Conservation (phyloP, 2,113 vertebrate species). For the Daubentonia madagascariensis region DNA sequence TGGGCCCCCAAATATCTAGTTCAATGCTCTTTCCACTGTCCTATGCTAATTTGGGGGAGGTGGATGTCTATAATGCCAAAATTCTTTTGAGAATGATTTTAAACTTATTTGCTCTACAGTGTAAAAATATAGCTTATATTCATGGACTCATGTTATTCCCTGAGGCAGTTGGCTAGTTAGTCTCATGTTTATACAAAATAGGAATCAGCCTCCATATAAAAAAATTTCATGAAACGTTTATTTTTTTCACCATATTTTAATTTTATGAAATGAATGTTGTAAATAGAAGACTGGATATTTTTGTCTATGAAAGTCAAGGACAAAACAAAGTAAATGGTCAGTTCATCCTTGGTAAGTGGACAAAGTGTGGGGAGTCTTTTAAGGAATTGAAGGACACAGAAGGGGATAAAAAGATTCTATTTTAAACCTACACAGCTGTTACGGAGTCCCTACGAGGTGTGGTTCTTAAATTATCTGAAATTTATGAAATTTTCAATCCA, state of each 20-base stretch:
- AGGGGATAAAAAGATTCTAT: background rate
- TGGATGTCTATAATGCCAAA: background rate
- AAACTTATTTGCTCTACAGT: background rate
- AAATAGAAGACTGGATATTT: background rate
- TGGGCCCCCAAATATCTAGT: background rate
- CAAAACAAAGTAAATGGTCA: background rate
- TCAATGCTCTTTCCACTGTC: background rate
- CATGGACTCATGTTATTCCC: background rate
- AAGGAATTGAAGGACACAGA: background rate
- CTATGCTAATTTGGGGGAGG: background rate
- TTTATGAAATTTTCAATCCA: background rate
- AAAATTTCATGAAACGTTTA: background rate
- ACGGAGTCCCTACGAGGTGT: too few relatives aligned
- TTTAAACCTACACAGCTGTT: background rate
- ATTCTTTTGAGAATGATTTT: background rate
- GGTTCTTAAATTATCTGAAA: background rate
- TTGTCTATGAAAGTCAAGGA: background rate
- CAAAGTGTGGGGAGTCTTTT: accelerated
- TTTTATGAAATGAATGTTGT: background rate
- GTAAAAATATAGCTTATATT: background rate
- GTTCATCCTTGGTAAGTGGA: background rate
- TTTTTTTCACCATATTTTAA: background rate
- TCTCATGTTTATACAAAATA: background rate
- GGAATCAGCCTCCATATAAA: background rate
- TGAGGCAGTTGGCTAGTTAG: background rate